These are phyloP conservation scores for Cephus cinctus DNA, from an alignment of 1,140 invertebrate species.

Conservation along the genomic window DNA sequence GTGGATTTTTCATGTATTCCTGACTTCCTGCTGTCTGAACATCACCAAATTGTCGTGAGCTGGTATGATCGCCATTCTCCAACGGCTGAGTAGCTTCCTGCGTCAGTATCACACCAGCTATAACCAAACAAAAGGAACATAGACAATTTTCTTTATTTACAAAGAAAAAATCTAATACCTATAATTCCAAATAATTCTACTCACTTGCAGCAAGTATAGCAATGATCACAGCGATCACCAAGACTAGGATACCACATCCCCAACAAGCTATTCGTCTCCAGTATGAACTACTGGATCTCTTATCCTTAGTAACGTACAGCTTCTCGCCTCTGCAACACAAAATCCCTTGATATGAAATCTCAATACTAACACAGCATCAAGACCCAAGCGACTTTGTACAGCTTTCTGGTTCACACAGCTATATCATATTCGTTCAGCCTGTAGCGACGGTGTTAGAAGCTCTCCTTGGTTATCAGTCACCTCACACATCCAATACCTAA, in stretches of 20 bases:
- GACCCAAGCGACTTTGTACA: constrained; percentile 37
- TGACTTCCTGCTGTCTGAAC: constrained; percentile 43
- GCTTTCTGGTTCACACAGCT: constrained; percentile 18
- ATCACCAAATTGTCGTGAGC: constrained; percentile 33
- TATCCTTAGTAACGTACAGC: constrained; percentile 78
- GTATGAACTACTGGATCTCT: constrained; percentile 65
- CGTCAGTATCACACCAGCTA: constrained; percentile 59
- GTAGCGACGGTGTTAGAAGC: constrained; percentile 18
- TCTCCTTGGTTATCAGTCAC: constrained; percentile 17
- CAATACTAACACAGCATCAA: constrained; percentile 17
- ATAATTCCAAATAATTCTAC: constrained; percentile 28
- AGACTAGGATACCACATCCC: constrained; percentile 61
- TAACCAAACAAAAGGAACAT: constrained; percentile 28
- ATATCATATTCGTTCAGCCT: background rate
- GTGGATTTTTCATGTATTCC: constrained; percentile 45
- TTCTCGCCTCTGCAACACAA: constrained; percentile 74
- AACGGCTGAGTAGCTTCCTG: constrained; percentile 53
- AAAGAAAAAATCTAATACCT: background rate
- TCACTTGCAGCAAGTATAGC: constrained; percentile 72
- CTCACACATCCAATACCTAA: constrained; percentile 11
- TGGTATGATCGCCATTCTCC: constrained; percentile 36
- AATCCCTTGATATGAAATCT: constrained; percentile 4
- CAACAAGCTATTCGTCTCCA: constrained; percentile 69
- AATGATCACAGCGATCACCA: constrained; percentile 65
- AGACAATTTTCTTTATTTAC: constrained; percentile 3